Evolutionary conservation across 2,888 invertebrate species (phyloP), one percentile per base, ranked within the genome.

Genomic region (Vanessa cardui): DNA sequence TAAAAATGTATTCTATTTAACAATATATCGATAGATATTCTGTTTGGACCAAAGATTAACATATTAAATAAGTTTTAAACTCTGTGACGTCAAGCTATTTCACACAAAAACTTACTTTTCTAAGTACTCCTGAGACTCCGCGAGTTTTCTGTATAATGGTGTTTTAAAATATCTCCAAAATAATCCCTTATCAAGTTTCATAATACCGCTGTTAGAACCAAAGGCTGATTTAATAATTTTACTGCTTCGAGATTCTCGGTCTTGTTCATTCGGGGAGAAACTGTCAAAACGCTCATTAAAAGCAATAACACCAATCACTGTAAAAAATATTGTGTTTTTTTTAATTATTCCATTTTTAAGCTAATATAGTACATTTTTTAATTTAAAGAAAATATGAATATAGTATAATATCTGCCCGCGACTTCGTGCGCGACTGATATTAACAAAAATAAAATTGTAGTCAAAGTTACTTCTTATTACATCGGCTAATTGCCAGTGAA

Each of bases 151-250:
- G 78, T 96, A 98, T 18, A 95, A 81, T 0, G 96, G 96, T 0
- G 97, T 97, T 69, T 95, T 93, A 72, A 96, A 94, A 72, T 93
- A 90, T 67, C 93, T 94, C 97, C 97, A 98, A 4, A 96, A 80
- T 70, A 94, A 93, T 0, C 96, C 95, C 81, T 95, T 95, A 78
- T 97, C 96, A 2, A 96, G 93, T 78, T 93, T 94, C 77, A 96
- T 89, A 58, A 95, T 94, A 49, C 94, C 94, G 74, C 95, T 94
- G 78, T 97, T 98, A 6, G 96, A 95, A 1, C 92, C 92, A 71
- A 96, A 94, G 0, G 97, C 96, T 0, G 97, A 95, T 39, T 94
- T 82, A 73, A 98, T 96, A 3, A 96, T 87, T 77, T 89, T 94
- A 3, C 95, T 94, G 45, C 96, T 95, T 63, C 94, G 90, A 0